Evolutionary conservation across 2,888 invertebrate genomes (phyloP), one percentile per base, ranked within the genome.

Genomic region (Zaprionus lineosus): DNA sequence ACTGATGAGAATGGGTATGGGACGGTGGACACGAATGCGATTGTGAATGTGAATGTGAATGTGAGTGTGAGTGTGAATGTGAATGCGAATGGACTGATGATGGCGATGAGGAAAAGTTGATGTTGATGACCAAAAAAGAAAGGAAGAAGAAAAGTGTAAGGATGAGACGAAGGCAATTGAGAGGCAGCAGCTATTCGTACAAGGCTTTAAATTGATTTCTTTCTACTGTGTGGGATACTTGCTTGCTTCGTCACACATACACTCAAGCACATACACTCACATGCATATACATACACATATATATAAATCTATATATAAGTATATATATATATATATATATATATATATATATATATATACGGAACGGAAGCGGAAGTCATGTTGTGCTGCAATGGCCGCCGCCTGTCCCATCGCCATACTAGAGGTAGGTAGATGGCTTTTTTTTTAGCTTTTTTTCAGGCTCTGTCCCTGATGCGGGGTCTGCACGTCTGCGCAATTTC

Each of bases 401-500:
- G 58, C 53, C 63, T 33, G 41, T 28, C 57, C 51, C 68, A 57
- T 53, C n/a, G n/a, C n/a, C 75, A 58, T 39, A 44, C 52, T 50
- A 55, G 53, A 73, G 76, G 74, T 82, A 81, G 77, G 77, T 84
- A 58, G 55, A n/a, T n/a, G n/a, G n/a, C n/a, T n/a, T 52, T 77
- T 84, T 76, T 74, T 72, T 16, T 14, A 18, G 16, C 26, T 40
- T 24, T 9, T 12, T 44, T 31, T 18, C 9, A 26, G 6, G 26
- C 33, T 34, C 33, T 43, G 41, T 34, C 44, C 53, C 31, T 34
- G 48, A 33, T n/a, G n/a, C 50, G 44, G 48, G 43, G 51, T 61
- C 69, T 75, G 74, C 84, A 82, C 79, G 84, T 84, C 83, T 83
- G 76, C 82, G 81, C 76, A 69, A 83, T 84, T 82, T 85, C 60